Evolutionary conservation across 2,113 vertebrate genomes (phyloP).

Genomic region (Notothenia coriiceps): DNA sequence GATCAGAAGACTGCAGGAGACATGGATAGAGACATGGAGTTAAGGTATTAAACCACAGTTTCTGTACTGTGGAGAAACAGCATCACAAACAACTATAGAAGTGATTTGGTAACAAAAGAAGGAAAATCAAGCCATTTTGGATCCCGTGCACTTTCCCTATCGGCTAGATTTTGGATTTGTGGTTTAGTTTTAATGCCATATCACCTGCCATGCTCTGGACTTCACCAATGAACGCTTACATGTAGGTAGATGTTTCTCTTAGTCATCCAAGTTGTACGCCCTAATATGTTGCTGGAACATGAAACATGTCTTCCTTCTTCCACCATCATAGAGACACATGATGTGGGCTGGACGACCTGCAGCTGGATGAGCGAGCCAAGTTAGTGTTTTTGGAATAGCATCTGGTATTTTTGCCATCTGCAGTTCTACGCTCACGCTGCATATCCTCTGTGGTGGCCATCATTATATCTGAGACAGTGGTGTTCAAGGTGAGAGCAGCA

Average conservation of each 20-base stretch:
- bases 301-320: background rate
- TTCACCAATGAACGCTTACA: background rate
- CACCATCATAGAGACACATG: background rate
- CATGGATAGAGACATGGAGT: too few species aligned
- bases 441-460: conserved; percentile 4
- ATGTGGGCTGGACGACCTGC: background rate
- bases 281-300: background rate
- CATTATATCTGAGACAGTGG: conserved; percentile 4
- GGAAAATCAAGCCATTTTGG: background rate
- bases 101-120: background rate
- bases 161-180: background rate
- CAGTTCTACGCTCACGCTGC: background rate
- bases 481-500: background rate
- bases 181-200: background rate
- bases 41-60: conserved; percentile 11
- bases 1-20: background rate
- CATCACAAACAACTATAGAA: background rate
- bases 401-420: background rate
- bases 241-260: background rate
- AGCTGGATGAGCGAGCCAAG: background rate
- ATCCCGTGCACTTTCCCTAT: too few species aligned
- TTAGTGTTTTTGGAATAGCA: background rate
- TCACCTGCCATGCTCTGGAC: background rate
- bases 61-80: background rate
- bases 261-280: background rate